phyloP scores from a whole-genome alignment of 2,888 invertebrate genomes.

The Zygothrica quintamaculata region DNA sequence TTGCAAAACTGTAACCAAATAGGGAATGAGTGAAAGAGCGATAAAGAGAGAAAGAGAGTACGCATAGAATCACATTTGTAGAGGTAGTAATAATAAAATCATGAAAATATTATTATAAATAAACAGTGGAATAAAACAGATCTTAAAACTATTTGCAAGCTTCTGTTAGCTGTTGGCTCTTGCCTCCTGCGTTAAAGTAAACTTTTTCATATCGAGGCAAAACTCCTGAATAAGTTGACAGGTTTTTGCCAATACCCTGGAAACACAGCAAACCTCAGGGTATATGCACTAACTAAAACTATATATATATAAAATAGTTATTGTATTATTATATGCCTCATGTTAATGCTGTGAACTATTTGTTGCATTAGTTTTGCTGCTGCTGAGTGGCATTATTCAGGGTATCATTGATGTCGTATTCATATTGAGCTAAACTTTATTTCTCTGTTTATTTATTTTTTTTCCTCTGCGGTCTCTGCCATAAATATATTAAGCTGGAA shows the following conservation, averaged over 20 bases:
- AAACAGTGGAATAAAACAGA: slow-evolving; percentile 62
- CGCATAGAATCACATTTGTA: slow-evolving; percentile 34
- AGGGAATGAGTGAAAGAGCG: no score
- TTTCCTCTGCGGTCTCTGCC: slow-evolving; percentile 31
- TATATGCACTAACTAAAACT: not conserved
- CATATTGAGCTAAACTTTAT: not conserved
- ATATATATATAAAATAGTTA: no score
- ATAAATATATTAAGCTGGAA: slow-evolving; percentile 77
- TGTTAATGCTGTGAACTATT: no score
- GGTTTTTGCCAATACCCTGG: slow-evolving; percentile 34
- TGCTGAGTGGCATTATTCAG: not conserved
- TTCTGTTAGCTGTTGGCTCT: slow-evolving; percentile 12
- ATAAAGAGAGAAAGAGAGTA: no score
- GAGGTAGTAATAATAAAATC: slow-evolving; percentile 64
- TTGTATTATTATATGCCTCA: no score
- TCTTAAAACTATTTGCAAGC: slow-evolving; percentile 66
- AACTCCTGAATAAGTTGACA: slow-evolving; percentile 64
- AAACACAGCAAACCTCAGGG: not conserved
- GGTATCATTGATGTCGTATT: slow-evolving; percentile 16
- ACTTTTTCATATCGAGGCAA: slow-evolving; percentile 60
- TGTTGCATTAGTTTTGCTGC: slow-evolving; percentile 19
- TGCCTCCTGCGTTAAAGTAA: slow-evolving; percentile 33
- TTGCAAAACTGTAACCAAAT: slow-evolving; percentile 51
- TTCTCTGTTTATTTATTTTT: slow-evolving; percentile 10
- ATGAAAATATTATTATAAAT: slow-evolving; percentile 72